Conservation (phyloP, 2,888 invertebrate species). For the Sericinus montela region DNA sequence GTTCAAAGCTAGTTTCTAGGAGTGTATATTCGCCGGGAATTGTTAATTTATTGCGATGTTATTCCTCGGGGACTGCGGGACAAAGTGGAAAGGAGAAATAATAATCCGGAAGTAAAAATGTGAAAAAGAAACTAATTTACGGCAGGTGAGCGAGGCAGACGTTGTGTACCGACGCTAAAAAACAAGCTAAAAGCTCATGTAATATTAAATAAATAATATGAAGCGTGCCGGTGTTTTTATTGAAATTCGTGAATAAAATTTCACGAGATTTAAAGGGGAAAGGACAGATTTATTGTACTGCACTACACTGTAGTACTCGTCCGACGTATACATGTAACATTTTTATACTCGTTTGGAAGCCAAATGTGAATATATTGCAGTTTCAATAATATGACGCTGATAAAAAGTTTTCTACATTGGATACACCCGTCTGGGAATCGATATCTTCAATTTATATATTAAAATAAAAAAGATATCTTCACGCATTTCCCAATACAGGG, state of each 20-base stretch:
- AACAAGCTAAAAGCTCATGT: background rate
- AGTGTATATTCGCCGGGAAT: constrained; percentile 29
- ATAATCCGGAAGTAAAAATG: constrained; percentile 21
- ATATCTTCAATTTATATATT: no score
- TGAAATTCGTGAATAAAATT: background rate
- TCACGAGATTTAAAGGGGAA: no score
- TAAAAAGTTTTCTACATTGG: no score
- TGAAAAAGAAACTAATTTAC: constrained; percentile 19
- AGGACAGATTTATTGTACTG: no score
- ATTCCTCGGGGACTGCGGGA: constrained; percentile 26
- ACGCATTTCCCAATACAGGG: no score
- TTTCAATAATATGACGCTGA: no score
- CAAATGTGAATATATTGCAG: no score
- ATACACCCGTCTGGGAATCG: no score
- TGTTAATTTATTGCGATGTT: constrained; percentile 30
- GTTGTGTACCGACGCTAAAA: background rate
- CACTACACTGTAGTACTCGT: no score
- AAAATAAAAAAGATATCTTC: no score
- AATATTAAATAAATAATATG: constrained; percentile 18
- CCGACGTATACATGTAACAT: no score
- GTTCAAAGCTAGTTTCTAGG: constrained; percentile 16
- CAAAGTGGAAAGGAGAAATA: constrained; percentile 21
- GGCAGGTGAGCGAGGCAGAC: constrained; percentile 12
- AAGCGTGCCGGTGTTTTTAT: constrained; percentile 1
- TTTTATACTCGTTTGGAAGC: no score